Base-by-base conservation (phyloP, 2,113 vertebrate genomes). In the Catagonus wagneri region DNA sequence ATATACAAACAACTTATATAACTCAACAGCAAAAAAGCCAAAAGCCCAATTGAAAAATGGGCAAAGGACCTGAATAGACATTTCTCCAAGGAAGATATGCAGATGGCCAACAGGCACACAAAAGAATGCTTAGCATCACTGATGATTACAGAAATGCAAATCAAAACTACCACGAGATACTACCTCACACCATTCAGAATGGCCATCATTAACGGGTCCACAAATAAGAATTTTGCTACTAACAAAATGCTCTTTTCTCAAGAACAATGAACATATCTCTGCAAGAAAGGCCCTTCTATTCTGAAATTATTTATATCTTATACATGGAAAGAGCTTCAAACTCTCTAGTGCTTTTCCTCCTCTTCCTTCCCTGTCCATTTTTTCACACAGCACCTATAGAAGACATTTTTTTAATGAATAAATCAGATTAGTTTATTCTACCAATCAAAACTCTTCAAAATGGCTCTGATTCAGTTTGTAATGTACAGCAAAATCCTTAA, bases 261-360 rank as follows among this genome's bases (percentile, higher is more conserved):
- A 97, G 93, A 84, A 80, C 34, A 96, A 29, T 87, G 83, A 98
- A 96, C 56, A 90, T 80, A 76, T 83, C 95, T 97, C 68, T 94
- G 10, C 11, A 91, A 29, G 69, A 92, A 97, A 95, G 19, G 1
- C 7, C 81, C 1, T 90, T 98, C 76, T 83, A 29, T 84, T 84
- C 58, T 94, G 81, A 95, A 97, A 83, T 92, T 27, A 93, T 87
- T 95, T 94, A 95, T 34, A 11, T 68, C 2, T 16, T 22, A 2
- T 16, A 54, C 3, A 74, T 60, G 66, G 23, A 83, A 90, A 76
- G 63, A 80, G 7, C 84, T 81, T 75, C 50, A 36, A 60, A 69
- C n/a, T 15, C 15, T 87, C 36, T 36, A 72, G 27, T 60, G 22
- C 2, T 54, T 93, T 93, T 63, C 19, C 2, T 75, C 2, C 1